Conservation (phyloP, 2,113 vertebrate species). For the Thamnophis sirtalis region DNA sequence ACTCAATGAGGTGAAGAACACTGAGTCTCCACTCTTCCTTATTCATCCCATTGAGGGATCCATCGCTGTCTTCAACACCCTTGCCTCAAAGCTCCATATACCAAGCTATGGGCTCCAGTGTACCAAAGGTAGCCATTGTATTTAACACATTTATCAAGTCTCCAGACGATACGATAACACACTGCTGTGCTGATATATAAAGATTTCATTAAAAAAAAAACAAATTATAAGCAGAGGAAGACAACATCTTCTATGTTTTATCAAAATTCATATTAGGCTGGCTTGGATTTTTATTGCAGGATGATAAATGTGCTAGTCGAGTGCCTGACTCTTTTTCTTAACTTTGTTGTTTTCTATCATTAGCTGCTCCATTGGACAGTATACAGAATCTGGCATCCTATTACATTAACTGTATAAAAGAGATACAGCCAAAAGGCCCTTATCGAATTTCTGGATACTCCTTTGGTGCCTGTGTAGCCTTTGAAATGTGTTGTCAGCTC, state of each 20-base stretch:
- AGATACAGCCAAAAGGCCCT: constrained; percentile 88
- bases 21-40: constrained; percentile 85
- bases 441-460: constrained; percentile 93
- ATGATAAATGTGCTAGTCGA: background rate
- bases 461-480: constrained; percentile 94
- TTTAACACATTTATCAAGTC: background rate
- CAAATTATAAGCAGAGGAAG: background rate
- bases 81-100: constrained; percentile 81
- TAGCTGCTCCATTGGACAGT: constrained; percentile 90
- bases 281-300: background rate
- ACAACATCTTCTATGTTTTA: background rate
- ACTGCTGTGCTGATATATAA: background rate
- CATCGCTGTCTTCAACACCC: constrained; percentile 73
- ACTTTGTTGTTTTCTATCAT: background rate
- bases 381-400: constrained; percentile 86
- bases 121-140: constrained; percentile 79
- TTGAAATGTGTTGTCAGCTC: constrained; percentile 95
- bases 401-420: constrained; percentile 83
- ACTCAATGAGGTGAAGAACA: constrained; percentile 83
- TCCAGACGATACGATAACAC: background rate
- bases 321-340: constrained; percentile 21
- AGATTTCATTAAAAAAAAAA: background rate
- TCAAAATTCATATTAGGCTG: background rate
- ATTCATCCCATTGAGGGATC: constrained; percentile 96
- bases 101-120: constrained; percentile 94